Conservation (phyloP, 1,140 invertebrate genomes). For the Probaryconus sp. region DNA sequence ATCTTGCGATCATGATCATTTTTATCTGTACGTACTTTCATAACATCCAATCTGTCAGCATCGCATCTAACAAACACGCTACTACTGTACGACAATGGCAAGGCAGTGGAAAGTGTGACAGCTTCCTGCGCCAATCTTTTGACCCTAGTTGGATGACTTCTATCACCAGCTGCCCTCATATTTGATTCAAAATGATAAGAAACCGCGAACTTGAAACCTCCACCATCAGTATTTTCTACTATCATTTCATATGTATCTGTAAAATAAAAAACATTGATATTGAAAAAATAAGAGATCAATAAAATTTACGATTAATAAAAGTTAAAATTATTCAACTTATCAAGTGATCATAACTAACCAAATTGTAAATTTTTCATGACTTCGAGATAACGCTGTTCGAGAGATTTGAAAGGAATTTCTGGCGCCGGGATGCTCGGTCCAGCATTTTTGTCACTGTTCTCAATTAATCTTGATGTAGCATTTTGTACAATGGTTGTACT, state of each 20-base stretch:
- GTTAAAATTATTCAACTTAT: not conserved
- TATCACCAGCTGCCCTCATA: constrained; percentile 90
- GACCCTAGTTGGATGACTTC: constrained; percentile 90
- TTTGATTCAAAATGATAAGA: constrained; percentile 95
- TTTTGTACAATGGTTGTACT: constrained; percentile 88
- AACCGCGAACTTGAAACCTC: constrained; percentile 89
- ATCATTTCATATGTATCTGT: constrained; percentile 95
- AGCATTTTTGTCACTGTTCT: constrained; percentile 70
- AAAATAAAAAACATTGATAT: constrained; percentile 45
- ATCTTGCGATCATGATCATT: too few relatives aligned
- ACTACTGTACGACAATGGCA: constrained; percentile 95
- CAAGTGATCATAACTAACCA: constrained; percentile 79
- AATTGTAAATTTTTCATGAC: constrained; percentile 94
- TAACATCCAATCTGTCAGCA: constrained; percentile 94
- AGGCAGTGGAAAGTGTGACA: constrained; percentile 94
- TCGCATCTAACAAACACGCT: constrained; percentile 98
- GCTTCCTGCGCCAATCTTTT: constrained; percentile 97
- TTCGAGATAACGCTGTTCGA: constrained; percentile 88
- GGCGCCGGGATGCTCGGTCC: constrained; percentile 71
- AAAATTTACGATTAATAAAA: constrained; percentile 6
- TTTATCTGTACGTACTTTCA: constrained; percentile 92
- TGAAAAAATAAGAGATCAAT: not conserved
- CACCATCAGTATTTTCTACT: constrained; percentile 84
- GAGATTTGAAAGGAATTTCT: constrained; percentile 78
- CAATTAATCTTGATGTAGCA: constrained; percentile 80